Percentiles rank a stretch among this genome's conserved stretches.
phyloP scores from a whole-genome alignment of 2,113 vertebrate species.

The Apodemus speciosus region DNA sequence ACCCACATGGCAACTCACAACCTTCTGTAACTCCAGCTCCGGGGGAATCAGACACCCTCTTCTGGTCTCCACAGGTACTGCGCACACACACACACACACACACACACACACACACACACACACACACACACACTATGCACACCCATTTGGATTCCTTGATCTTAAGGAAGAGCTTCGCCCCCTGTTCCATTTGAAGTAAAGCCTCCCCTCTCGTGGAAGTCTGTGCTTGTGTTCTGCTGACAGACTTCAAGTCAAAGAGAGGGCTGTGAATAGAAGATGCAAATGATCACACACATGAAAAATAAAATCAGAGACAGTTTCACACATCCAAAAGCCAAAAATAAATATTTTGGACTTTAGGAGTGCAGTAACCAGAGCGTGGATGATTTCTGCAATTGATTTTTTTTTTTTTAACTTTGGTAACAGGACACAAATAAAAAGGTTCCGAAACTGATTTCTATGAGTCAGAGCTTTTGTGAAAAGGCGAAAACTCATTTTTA shows the following conservation, averaged over 20 bases:
- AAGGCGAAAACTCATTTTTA: constrained; percentile 1
- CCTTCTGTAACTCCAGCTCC: neutral
- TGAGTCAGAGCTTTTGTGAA: neutral
- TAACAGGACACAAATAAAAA: constrained; percentile 47
- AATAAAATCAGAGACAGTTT: neutral
- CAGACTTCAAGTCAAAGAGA: neutral
- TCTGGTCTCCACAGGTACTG: neutral
- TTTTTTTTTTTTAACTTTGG: constrained; percentile 11
- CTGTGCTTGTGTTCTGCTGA: neutral
- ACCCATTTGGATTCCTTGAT: neutral
- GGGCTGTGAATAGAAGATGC: neutral
- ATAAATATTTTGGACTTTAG: neutral
- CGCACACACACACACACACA: neutral
- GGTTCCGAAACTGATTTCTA: neutral
- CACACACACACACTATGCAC: neutral
- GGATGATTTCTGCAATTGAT: neutral
- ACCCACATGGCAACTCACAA: neutral
- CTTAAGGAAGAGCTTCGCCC: neutral
- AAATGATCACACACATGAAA: neutral
- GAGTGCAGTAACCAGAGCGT: neutral
- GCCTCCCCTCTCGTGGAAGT: neutral
- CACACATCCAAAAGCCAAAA: constrained; percentile 9
- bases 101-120: too few relatives aligned
- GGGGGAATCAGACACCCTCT: neutral
- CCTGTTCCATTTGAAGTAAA: constrained; percentile 11